Conservation (phyloP, 2,797 vertebrate species). For the Ara ararauna region DNA sequence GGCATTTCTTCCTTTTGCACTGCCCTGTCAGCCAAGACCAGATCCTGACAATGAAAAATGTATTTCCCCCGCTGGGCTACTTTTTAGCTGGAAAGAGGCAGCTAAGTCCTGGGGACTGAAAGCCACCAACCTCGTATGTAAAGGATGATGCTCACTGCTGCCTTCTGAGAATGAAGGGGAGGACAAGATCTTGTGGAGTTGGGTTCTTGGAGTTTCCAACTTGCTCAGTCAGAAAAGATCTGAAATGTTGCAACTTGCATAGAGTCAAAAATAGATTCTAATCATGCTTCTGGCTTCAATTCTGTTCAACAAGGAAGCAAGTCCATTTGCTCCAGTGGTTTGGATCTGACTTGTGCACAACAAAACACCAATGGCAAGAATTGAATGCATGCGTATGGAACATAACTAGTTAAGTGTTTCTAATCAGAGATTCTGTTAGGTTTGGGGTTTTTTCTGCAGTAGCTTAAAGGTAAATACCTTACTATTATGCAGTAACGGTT, state of each 20-base stretch:
- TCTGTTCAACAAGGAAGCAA: background rate
- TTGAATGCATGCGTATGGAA: background rate
- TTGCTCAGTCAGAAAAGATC: background rate
- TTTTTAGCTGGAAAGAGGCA: background rate
- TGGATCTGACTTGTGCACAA: background rate
- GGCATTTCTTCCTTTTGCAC: background rate
- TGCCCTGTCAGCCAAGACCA: background rate
- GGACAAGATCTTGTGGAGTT: background rate
- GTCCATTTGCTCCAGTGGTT: background rate
- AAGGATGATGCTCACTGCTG: background rate
- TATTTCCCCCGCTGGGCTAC: background rate
- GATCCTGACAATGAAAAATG: background rate
- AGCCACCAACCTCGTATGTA: background rate
- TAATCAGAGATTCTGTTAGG: background rate
- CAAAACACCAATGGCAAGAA: background rate
- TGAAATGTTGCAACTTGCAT: background rate
- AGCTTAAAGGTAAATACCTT: background rate
- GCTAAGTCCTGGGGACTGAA: background rate
- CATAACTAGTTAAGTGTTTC: background rate
- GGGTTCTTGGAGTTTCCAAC: background rate
- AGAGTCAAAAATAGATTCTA: background rate
- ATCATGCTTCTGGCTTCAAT: background rate
- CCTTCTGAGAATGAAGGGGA: background rate
- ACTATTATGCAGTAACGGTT: background rate
- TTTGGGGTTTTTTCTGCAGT: background rate